These are phyloP conservation scores for Orthosia gothica DNA, from an alignment of 2,888 invertebrate genomes.

Conservation along the genomic window DNA sequence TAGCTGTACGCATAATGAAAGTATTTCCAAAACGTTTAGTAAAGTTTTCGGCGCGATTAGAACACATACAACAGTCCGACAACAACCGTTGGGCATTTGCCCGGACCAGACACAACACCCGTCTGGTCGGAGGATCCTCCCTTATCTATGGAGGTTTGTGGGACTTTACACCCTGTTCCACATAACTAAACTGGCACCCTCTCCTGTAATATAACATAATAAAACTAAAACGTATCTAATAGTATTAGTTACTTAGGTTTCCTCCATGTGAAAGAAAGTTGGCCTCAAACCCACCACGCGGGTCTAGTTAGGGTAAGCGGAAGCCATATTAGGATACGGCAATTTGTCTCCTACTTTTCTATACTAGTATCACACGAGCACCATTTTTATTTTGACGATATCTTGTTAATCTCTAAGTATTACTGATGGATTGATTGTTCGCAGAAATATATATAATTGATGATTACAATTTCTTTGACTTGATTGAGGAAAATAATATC, in stretches of 20 bases:
- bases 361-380: background rate
- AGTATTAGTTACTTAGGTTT: background rate
- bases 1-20: too few species aligned
- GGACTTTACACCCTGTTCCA: too few species aligned
- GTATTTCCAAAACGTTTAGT: too few species aligned
- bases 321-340: background rate
- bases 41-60: too few species aligned
- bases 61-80: too few species aligned
- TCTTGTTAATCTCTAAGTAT: conserved; percentile 20
- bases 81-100: too few species aligned
- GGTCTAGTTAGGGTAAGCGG: too few species aligned
- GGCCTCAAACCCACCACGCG: too few species aligned
- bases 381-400: background rate
- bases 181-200: too few species aligned
- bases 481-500: conserved; percentile 8
- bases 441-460: conserved; percentile 5
- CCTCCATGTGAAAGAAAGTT: background rate
- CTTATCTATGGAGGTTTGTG: too few species aligned
- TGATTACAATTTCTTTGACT: background rate
- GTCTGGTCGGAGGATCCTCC: too few species aligned
- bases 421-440: conserved; percentile 5
- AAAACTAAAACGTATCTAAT: background rate
- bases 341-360: background rate
- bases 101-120: too few species aligned
- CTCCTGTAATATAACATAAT: background rate